Evolutionary conservation across 2,113 vertebrate genomes (phyloP), one percentile per base, ranked within the genome.

Genomic region (Sus scrofa): DNA sequence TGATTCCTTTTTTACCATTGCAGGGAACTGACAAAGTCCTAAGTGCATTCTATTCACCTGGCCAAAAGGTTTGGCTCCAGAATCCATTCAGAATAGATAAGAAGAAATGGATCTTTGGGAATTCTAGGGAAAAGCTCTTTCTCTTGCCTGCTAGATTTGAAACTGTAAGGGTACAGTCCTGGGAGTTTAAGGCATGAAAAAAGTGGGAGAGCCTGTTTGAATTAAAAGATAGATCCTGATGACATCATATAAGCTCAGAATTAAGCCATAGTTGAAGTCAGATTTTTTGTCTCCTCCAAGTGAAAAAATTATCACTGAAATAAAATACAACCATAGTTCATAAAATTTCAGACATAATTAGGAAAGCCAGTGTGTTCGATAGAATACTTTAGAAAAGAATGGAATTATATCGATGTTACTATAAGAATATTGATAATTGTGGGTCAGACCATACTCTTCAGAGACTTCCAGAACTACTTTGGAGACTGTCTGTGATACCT

Each of bases 281-380:
- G 44, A 77, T 67, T 65, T 71, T 81, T 86, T 34, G 30, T 89
- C 22, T 73, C 27, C 78, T 60, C 52, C 27, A 60, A 50, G 13
- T 67, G 56, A 88, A 89, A 92, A 8, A 95, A 89, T 71, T 78
- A 91, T 50, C 63, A 83, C 32, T 86, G 44, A 82, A 71, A 60
- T 19, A 65, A 77, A 27, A 73, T 62, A 89, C 7, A 65, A 44
- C 9, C 22, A 24, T 7, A 32, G 63, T 52, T 83, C 52, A 39
- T 78, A 62, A 73, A 93, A 84, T 71, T 65, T 82, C 22, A 58
- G 9, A 30, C 19, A 26, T 44, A 74, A 56, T 44, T 34, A 56
- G 52, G 20, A 70, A 89, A 92, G 15, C 3, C 37, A 54, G 39
- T 94, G 44, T 63, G 54, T 77, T 86, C 86, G 71, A 83, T 56